Evolutionary conservation across 2,113 vertebrate genomes (phyloP), one percentile per base, ranked within the genome.

Genomic region (Prunella fulvescens): DNA sequence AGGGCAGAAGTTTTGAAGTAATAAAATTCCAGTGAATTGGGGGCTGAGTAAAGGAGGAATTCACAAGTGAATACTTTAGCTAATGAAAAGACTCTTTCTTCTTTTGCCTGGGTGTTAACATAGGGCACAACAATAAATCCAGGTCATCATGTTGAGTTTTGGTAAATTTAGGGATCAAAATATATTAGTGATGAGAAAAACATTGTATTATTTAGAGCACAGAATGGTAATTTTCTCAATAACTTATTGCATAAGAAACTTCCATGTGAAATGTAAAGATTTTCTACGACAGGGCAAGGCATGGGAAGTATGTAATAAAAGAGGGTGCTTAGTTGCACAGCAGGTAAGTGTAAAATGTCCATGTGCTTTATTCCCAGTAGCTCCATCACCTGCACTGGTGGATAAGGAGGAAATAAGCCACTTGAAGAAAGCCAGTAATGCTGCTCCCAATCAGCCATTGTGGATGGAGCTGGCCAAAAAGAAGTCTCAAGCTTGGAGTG

Each of bases 381-480:
- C 79, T 91, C 97, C 94, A 40, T 81, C 97, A 35, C 88, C 96
- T 33, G 77, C 35, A 5, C 93, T 76, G 56, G 91, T 29, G 11
- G 97, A 97, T 72, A 98, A 97, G 71, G 98, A 98, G 51, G 97
- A 98, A 74, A 98, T 92, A 81, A 98, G 96, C 88, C 96, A 93
- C 74, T 61, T 96, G 12, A 98, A 97, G 96, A 97, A 98, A 97
- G 94, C 91, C 96, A 96, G 97, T 96, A 89, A 94, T 18, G 92
- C 97, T 54, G 98, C 97, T 45, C 73, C 95, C 0, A 95, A 97
- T 35, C 98, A 99, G 94, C 99, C 99, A 1, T 99, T 97, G 0
- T 99, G 99, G 99, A 99, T 99, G 99, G 99, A 99, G 88, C 97
- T 99, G 71, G 99, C 99, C 64, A 99, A 99, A 96, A 99, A 99